Base-by-base conservation (phyloP, 1,140 invertebrate species). In the Philaenus spumarius region DNA sequence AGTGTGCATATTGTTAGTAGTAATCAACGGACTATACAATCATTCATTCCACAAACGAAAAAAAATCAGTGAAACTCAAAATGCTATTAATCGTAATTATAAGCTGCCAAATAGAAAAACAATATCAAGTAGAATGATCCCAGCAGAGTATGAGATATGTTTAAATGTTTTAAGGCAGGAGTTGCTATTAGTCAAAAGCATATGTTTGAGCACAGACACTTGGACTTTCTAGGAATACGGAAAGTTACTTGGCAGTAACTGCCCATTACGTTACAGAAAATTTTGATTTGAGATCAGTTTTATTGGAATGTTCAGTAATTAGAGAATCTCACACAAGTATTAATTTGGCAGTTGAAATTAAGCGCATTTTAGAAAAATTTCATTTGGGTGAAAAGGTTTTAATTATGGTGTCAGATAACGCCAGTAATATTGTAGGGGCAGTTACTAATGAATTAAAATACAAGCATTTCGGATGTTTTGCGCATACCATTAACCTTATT, bases 391-490 rank as follows among this genome's bases (percentile, higher is more conserved):
- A 57, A 43, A 67, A 66, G 58, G 50, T 67, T 15, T 30, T 60
- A 14, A 40, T 66, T 22, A 50, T 42, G 5, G 55, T 66, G 9
- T 54, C 65, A 4, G 65, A 67, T 47, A 67, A 67, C 46, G 65
- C 65, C 6, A 26, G 24, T 30, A 67, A 67, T 55, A 65, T 67
- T 19, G 60, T 48, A 59, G 55, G 57, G 17, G 63, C 65, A 12
- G 53, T 67, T 47, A n/a, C 23, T 37, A 34, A 39, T 12, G 22
- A 53, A 12, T 30, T 66, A n/a, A 14, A 61, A 23, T 64, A 58
- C 60, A 64, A 62, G 30, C 60, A 64, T 58, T 62, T 64, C 30
- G 60, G 65, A 12, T 67, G 65, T 50, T 66, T 64, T 22, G 65
- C 64, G 1, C 65, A 67, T 48, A 66, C 65, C 34, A 39, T 66